A percentile compares a stretch with the other conserved stretches of the same genome.
Evolutionary conservation across 1,140 invertebrate genomes (phyloP).

Genomic region (Doryteuthis pealeii): DNA sequence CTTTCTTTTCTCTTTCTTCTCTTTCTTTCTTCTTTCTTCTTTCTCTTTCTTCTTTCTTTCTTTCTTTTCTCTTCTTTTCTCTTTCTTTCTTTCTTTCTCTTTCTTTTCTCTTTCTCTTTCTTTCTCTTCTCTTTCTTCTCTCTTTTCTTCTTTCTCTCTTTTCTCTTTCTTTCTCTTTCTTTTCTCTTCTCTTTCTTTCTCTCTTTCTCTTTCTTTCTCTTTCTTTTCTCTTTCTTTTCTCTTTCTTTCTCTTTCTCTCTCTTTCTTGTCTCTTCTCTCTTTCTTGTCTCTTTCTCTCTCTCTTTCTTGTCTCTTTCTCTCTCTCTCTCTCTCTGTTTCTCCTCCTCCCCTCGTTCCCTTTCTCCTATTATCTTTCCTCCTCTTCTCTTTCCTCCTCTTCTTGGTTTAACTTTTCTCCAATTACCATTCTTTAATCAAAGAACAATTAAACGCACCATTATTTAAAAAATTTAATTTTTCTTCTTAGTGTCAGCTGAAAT

Average conservation of each 20-base stretch:
- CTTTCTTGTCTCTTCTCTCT: background rate
- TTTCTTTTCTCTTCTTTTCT: too few relatives aligned
- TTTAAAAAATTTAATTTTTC: background rate
- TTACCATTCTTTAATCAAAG: background rate
- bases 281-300: slow-evolving; percentile 19
- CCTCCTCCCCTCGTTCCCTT: background rate
- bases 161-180: slow-evolving; percentile 5
- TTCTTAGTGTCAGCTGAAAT: background rate
- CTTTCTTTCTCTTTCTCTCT: slow-evolving; percentile 4
- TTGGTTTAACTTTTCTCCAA: background rate
- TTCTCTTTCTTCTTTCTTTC: too few relatives aligned
- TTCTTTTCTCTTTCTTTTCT: background rate
- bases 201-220: background rate
- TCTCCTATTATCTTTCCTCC: slow-evolving; percentile 4
- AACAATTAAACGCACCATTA: background rate
- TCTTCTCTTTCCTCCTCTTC: background rate
- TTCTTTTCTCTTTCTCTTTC: too few relatives aligned
- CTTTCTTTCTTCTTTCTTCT: too few relatives aligned
- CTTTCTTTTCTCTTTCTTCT: too few relatives aligned
- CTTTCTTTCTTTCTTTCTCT: too few relatives aligned
- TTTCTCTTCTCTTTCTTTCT: slow-evolving; percentile 15
- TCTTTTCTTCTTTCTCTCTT: background rate
- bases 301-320: slow-evolving; percentile 12
- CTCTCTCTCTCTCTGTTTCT: background rate
- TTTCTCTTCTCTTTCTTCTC: too few relatives aligned